Evolutionary conservation across 2,113 vertebrate genomes (phyloP).

Genomic region (Peromyscus maniculatus): DNA sequence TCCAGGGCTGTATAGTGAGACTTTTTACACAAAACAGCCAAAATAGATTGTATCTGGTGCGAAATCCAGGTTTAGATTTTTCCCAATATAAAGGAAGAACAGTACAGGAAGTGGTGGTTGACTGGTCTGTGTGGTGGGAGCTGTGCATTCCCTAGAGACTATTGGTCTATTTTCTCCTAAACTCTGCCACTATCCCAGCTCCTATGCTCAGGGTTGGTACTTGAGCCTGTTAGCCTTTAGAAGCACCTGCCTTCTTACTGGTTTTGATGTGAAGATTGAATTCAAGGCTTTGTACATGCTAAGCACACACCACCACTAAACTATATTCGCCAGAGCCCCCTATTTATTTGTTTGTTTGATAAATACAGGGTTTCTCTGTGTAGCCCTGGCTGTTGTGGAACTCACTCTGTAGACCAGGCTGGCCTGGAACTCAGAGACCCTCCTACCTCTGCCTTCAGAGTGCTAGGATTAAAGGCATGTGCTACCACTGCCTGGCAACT

Average conservation of each 20-base stretch:
- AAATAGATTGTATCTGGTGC: background rate
- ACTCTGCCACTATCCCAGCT: background rate
- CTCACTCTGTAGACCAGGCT: no score
- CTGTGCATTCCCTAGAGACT: background rate
- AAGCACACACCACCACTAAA: background rate
- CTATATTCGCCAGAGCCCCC: background rate
- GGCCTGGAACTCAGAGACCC: no score
- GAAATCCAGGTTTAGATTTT: constrained; percentile 57
- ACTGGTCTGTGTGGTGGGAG: background rate
- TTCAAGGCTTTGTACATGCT: background rate
- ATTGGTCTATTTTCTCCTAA: constrained; percentile 35
- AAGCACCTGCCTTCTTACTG: background rate
- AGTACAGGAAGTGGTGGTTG: background rate
- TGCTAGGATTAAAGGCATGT: no score
- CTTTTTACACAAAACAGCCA: background rate
- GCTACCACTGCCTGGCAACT: no score
- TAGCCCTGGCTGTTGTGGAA: no score
- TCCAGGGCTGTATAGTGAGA: background rate
- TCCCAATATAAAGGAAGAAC: background rate
- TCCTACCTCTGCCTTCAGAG: no score
- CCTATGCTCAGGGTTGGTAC: constrained; percentile 19
- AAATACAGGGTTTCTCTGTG: background rate
- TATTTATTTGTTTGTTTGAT: background rate
- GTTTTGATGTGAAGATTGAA: background rate
- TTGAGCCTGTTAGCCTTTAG: background rate